A percentile compares a stretch with the other conserved stretches of the same genome.
Evolutionary conservation across 64 coral and sea anemone species (phyloP).

Genomic region (Montipora cactus): DNA sequence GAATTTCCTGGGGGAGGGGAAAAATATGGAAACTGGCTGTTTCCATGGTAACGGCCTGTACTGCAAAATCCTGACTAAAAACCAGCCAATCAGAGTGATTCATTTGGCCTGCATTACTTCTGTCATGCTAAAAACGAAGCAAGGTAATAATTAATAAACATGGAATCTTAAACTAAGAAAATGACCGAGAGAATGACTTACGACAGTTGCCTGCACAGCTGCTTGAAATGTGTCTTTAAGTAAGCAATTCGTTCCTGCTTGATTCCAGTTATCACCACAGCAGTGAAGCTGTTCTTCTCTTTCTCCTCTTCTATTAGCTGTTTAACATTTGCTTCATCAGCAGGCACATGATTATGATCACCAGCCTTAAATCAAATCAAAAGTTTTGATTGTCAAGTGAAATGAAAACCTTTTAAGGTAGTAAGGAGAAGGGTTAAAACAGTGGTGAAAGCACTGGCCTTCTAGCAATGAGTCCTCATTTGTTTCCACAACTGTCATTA

Average conservation of each 20-base stretch:
- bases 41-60: no score
- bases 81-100: no score
- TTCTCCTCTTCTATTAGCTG: slow-evolving; percentile 75
- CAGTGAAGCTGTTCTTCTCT: slow-evolving; percentile 77
- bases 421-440: no score
- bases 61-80: no score
- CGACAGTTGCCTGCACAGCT: slow-evolving; percentile 92
- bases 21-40: no score
- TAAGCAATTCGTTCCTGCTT: slow-evolving; percentile 78
- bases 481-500: no score
- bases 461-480: no score
- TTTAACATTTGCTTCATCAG: slow-evolving; percentile 88
- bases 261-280: slow-evolving; percentile 89
- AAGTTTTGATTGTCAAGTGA: background rate
- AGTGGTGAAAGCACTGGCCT: no score
- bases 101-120: no score
- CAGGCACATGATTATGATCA: slow-evolving; percentile 72
- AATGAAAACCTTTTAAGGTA: background rate
- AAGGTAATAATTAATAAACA: no score
- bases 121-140: no score
- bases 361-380: slow-evolving; percentile 69
- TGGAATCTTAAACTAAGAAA: background rate
- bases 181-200: slow-evolving; percentile 36
- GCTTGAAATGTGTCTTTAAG: slow-evolving; percentile 89
- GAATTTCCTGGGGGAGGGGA: no score